Base-by-base conservation (phyloP, 2,797 vertebrate genomes). In the Bovichtus diacanthus region DNA sequence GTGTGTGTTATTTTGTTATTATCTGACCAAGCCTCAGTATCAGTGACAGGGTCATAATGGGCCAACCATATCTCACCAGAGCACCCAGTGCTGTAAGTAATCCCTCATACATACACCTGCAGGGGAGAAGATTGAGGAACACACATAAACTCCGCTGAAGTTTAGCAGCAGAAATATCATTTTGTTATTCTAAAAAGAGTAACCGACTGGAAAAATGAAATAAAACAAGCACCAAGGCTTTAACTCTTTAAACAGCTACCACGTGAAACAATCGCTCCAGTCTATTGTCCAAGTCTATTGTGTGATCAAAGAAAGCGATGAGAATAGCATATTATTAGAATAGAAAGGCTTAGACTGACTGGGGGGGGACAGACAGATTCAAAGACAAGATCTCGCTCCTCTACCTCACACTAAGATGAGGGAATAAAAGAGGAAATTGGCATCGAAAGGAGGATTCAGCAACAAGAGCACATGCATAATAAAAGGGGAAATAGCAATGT, bases 281-380 rank as follows among this genome's bases (percentile, higher is more conserved):
- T 77, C 65, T 68, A 54, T 44, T 68, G 39, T 68, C 51, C 19
- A 84, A 65, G 69, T 81, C 87, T 66, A 84, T 83, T 84, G 68
- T 76, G 61, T 53, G 83, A 88, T 83, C 78, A 85, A 70, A 82
- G 44, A 61, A 78, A 73, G 56, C 43, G 55, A 81, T 70, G 78
- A 80, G 43, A 92, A 79, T 84, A 84, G 76, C 49, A 54, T 80
- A 68, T 89, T 78, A 81, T 90, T 82, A 81, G 54, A 87, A 65
- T 47, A 73, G 70, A 83, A 87, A 71, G 43, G 70, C 56, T 15
- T 62, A 9, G 70, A 67, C 72, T 72, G 83, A 74, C 50, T 75
- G 67, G 47, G 44, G 66, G 76, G 72, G 51, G 74, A 81, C 60
- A 73, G 46, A 84, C n/a, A 62, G 70, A 69, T 70, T 59, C 56